phyloP scores from a whole-genome alignment of 2,113 vertebrate genomes.

The Trogon melanurus region DNA sequence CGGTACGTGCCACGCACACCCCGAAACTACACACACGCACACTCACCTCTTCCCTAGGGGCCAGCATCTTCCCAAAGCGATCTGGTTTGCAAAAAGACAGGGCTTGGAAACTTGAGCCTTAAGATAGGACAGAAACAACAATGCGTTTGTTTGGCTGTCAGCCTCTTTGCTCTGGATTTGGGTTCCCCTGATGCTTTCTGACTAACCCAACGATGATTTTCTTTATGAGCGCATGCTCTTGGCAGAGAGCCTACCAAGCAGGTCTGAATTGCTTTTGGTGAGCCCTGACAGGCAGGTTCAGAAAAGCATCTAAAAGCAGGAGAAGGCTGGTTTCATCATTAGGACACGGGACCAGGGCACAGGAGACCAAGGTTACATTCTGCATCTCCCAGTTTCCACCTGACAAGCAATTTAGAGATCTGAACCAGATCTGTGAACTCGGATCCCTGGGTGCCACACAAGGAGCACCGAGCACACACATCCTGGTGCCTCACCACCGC shows the following conservation, averaged over 20 bases:
- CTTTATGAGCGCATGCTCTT: not conserved
- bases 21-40: not conserved
- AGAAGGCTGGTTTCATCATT: not conserved
- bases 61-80: not conserved
- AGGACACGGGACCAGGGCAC: not conserved
- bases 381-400: not conserved
- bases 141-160: not conserved
- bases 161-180: not conserved
- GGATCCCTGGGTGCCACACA: not conserved
- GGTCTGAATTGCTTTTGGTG: not conserved
- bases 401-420: not conserved
- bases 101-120: not conserved
- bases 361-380: not conserved
- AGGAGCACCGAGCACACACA: not conserved
- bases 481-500: not conserved
- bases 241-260: not conserved
- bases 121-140: not conserved
- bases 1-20: not conserved
- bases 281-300: not conserved
- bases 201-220: not conserved
- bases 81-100: not conserved
- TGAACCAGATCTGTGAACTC: not conserved
- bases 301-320: not conserved
- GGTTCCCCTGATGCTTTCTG: not conserved
- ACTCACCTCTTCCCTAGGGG: not conserved